These are phyloP conservation scores for Danio jaintianensis DNA, from an alignment of 2,797 vertebrate species.

Conservation along the genomic window DNA sequence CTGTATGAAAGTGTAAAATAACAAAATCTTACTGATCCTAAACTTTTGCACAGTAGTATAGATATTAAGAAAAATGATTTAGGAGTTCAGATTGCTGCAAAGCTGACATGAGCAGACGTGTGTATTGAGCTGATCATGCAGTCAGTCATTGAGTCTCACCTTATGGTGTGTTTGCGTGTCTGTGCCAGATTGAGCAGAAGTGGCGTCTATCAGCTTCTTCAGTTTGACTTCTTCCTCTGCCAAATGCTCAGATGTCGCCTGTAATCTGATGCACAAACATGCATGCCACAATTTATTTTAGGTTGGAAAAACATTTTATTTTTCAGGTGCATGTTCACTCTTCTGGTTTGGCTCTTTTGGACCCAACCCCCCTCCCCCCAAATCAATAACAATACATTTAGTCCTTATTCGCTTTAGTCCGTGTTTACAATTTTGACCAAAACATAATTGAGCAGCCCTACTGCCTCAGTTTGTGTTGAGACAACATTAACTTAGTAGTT, in stretches of 20 bases:
- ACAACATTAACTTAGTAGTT: too few relatives aligned
- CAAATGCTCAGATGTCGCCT: conserved; percentile 66
- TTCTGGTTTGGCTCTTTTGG: too few relatives aligned
- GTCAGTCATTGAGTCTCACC: conserved; percentile 33
- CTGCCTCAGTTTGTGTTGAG: too few relatives aligned
- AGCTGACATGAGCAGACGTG: conserved; percentile 12
- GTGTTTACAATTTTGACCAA: too few relatives aligned
- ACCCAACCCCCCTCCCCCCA: too few relatives aligned
- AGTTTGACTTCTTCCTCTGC: conserved; percentile 63
- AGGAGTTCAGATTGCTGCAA: not conserved
- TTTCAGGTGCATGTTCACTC: too few relatives aligned
- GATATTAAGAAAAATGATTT: not conserved
- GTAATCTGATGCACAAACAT: conserved; percentile 35
- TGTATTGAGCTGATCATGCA: conserved; percentile 10
- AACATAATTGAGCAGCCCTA: too few relatives aligned
- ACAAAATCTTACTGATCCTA: not conserved
- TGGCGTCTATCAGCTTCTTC: conserved; percentile 63
- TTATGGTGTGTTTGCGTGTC: conserved; percentile 11
- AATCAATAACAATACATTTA: too few relatives aligned
- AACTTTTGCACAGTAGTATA: not conserved
- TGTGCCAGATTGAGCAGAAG: conserved; percentile 54
- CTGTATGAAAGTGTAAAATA: not conserved
- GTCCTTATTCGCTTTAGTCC: too few relatives aligned
- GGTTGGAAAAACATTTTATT: too few relatives aligned
- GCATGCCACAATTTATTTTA: too few relatives aligned